Evolutionary conservation across 2,888 invertebrate genomes (phyloP).

Genomic region (Amphipoea oculea): DNA sequence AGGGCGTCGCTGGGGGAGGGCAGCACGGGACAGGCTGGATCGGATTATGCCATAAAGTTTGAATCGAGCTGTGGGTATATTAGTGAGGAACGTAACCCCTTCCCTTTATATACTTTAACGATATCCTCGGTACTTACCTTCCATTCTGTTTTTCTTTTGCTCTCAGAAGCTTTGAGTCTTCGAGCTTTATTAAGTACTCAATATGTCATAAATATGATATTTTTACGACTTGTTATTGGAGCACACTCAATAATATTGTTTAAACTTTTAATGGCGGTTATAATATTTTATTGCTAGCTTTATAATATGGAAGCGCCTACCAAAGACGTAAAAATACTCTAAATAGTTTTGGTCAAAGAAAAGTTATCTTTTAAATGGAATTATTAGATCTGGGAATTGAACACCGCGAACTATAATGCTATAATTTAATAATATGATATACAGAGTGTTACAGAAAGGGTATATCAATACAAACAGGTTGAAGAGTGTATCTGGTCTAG

Average conservation of each 20-base stretch:
- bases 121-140: conserved; percentile 3
- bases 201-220: conserved; percentile 36
- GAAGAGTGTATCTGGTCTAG: too few relatives aligned
- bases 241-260: conserved; percentile 42
- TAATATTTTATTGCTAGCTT: conserved; percentile 34
- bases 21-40: not conserved
- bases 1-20: too few relatives aligned
- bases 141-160: conserved; percentile 32
- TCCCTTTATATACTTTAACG: conserved; percentile 9
- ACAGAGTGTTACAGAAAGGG: too few relatives aligned
- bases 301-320: not conserved
- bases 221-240: conserved; percentile 39
- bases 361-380: not conserved
- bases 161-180: conserved; percentile 8
- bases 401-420: not conserved
- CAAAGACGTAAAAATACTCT: not conserved
- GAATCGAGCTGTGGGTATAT: not conserved
- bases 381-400: not conserved
- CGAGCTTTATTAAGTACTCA: conserved; percentile 21
- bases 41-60: not conserved
- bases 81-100: not conserved
- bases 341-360: not conserved
- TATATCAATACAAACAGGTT: too few relatives aligned
- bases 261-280: conserved; percentile 23
- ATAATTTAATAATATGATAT: not conserved